Base-by-base conservation (phyloP, 2,797 vertebrate species). In the Tragopan temminckii region DNA sequence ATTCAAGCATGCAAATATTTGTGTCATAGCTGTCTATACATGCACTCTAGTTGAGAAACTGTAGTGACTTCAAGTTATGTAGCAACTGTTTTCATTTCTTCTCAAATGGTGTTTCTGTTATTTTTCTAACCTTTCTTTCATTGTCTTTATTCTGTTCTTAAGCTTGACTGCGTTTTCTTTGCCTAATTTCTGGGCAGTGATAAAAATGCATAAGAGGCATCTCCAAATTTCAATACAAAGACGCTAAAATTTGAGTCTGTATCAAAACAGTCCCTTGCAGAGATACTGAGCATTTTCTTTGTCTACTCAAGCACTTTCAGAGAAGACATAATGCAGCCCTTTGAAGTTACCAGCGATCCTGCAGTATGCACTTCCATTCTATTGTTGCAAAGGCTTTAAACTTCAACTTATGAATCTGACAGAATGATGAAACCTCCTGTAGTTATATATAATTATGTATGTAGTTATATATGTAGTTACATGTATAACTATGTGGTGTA, bases 41-140 rank as follows among this genome's bases (percentile, higher is more conserved):
- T 88, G 80, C 70, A 95, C 88, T 43, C 80, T 71, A 68, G 68
- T 87, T 94, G 88, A 80, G 88, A 80, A 94, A 64, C 61, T 94
- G 94, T 93, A 96, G 93, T 74, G 83, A 85, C 85, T 95, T 94
- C 91, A 86, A 96, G 90, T 88, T 90, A 91, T 78, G 80, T 80
- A 81, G 62, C 61, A 96, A 96, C 80, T 93, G 87, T 93, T 93
- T 82, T 83, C 42, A 91, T 94, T 96, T 94, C 90, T 84, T 87
- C 71, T 83, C 72, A 80, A 79, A 83, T 85, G 42, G 29, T 62
- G 40, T 92, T 89, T 89, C 71, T 89, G 79, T 58, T 93, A 42
- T 91, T 91, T 91, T 90, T 94, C 84, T 82, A 94, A 90, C 66
- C 52, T 33, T 68, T 68, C 76, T 93, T 76, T 89, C 7, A 79